Evolutionary conservation across 2,113 vertebrate genomes (phyloP), one percentile per base, ranked within the genome.

Genomic region (Corvus moneduloides): DNA sequence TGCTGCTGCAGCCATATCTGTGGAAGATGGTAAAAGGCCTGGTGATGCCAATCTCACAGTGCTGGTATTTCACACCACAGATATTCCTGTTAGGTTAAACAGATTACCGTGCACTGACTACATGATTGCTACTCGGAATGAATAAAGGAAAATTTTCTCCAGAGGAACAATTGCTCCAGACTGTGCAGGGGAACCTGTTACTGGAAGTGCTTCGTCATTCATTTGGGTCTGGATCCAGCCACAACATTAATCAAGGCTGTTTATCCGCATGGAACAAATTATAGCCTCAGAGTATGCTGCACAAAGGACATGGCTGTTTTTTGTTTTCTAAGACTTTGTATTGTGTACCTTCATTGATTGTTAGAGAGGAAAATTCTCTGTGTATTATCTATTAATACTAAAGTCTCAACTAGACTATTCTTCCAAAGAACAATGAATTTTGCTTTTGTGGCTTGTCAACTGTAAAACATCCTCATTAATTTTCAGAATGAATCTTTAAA

Each of bases 161-260:
- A 96, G 85, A 80, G 16, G 66, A 96, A 26, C 87, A 92, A 48
- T 94, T 89, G 62, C 49, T 97, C 44, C 91, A 79, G 71, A 93
- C 90, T 43, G 52, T 87, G 86, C 48, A 92, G 59, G 74, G 54
- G 48, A 84, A 59, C 44, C 23, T 48, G 13, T 95, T 96, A 84
- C 75, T 91, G 82, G 87, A 93, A 94, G 41, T 94, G 78, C 83
- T 89, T 96, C 87, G 82, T 96, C 77, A 92, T 94, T 96, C 94
- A 52, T 84, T 83, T 94, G 78, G 75, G 80, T 90, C 66, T 97
- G 94, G 52, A 68, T 73, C 91, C 87, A 95, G 64, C 43, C 48
- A 93, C 68, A 62, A 63, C 37, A 86, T 95, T 81, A 97, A 91
- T 96, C 88, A 96, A 46, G 44, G 37, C n/a, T 91, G 12, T 82